Evolutionary conservation across 2,797 vertebrate species (phyloP).

Genomic region (Halcyon chelicuti): DNA sequence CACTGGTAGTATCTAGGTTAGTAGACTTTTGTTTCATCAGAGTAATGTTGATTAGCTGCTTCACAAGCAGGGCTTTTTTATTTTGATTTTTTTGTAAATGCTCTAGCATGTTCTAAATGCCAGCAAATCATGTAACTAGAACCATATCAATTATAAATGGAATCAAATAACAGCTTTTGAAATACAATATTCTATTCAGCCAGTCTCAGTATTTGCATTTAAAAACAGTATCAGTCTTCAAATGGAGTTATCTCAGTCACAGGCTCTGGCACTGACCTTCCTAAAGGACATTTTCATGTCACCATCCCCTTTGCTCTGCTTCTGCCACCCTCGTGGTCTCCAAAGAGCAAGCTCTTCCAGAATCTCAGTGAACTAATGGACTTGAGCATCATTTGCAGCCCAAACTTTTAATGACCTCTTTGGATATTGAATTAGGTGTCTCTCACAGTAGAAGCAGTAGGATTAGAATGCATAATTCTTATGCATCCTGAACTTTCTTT

Average conservation of each 20-base stretch:
- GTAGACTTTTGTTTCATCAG: neutral
- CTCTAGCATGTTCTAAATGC: neutral
- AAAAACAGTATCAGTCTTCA: neutral
- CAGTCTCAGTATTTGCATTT: neutral
- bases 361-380: neutral
- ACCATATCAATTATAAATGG: neutral
- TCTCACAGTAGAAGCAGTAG: neutral
- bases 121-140: neutral
- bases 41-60: neutral
- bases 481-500: neutral
- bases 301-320: accelerated
- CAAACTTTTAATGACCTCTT: neutral
- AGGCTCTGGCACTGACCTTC: neutral
- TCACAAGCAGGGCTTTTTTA: neutral
- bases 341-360: neutral
- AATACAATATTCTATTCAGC: neutral
- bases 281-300: neutral
- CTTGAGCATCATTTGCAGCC: neutral
- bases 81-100: neutral
- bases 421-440: neutral
- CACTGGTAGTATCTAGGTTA: neutral
- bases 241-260: neutral
- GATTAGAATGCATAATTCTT: neutral
- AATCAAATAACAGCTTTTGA: neutral
- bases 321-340: accelerated